Base-by-base conservation (phyloP, 2,113 vertebrate genomes). In the Microtus montanus region DNA sequence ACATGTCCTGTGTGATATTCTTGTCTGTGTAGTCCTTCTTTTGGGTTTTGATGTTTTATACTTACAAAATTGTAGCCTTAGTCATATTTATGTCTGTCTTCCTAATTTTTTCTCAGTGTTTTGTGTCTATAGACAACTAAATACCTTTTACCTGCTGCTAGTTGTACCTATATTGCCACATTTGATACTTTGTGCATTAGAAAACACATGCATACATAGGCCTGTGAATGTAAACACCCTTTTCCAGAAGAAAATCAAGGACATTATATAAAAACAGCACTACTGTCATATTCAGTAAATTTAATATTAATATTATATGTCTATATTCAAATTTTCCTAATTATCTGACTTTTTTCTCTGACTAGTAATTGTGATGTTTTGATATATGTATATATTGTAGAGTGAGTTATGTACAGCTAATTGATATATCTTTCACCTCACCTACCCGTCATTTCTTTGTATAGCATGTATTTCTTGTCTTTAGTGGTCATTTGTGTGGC, bases 401-500 rank as follows among this genome's bases (percentile, higher is more conserved):
- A 85, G 58, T 70, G 14, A 85, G 24, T 70, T 70, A 85, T 61
- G 17, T 61, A 41, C 75, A 71, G 38, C 38, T 78, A 47, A 68
- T 19, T 26, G 47, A 58, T 22, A 64, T 61, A 54, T 28, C 13
- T 26, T 30, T 83, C 30, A 58, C 61, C n/a, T 90, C 10, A 47
- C 14, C 58, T 44, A 61, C 6, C 87, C 13, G 10, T 7, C 44
- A 35, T 87, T 88, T 85, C 24, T 94, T 78, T 68, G 84, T 95
- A 35, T 70, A 77, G 41, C 26, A 71, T 52, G 8, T 80, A 87
- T 87, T 84, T 80, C 52, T 87, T 79, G 38, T 88, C 63, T 95
- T 75, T 94, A 73, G 15, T 84, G 68, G 9, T 47, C 24, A 70
- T 94, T 93, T 96, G 8, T 88, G 1, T 94, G 90, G 70, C 52